phyloP scores from a whole-genome alignment of 1,140 invertebrate species.

The Cydia splendana region DNA sequence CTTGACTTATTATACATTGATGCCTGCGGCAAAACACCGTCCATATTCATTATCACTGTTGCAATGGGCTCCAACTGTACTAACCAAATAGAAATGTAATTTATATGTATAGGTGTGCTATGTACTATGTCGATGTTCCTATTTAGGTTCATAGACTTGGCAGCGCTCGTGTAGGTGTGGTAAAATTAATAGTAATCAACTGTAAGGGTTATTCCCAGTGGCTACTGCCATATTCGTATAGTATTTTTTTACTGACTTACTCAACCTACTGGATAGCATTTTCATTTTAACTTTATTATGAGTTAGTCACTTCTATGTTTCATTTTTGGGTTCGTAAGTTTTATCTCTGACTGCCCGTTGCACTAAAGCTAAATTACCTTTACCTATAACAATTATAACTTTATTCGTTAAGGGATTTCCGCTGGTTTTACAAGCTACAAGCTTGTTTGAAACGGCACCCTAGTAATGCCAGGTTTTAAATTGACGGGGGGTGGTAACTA shows the following conservation, averaged over 20 bases:
- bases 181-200: constrained; percentile 1
- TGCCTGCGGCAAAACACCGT: constrained; percentile 8
- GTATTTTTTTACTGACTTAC: neutral
- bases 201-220: neutral
- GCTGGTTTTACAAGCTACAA: too few species aligned
- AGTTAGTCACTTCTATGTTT: too few species aligned
- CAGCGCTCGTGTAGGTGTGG: neutral
- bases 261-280: neutral
- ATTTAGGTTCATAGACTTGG: constrained; percentile 16
- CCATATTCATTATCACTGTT: constrained; percentile 1
- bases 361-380: too few species aligned
- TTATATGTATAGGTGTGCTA: neutral
- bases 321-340: too few species aligned
- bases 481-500: too few species aligned
- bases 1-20: neutral
- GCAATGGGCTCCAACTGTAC: neutral
- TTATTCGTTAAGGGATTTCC: too few species aligned
- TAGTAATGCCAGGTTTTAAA: too few species aligned
- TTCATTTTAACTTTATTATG: too few species aligned
- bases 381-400: too few species aligned
- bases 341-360: too few species aligned
- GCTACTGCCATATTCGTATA: neutral
- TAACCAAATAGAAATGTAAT: neutral
- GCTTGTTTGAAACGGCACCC: too few species aligned
- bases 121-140: constrained; percentile 14